phyloP scores from a whole-genome alignment of 2,797 vertebrate species.

The Cichlasoma orientale region DNA sequence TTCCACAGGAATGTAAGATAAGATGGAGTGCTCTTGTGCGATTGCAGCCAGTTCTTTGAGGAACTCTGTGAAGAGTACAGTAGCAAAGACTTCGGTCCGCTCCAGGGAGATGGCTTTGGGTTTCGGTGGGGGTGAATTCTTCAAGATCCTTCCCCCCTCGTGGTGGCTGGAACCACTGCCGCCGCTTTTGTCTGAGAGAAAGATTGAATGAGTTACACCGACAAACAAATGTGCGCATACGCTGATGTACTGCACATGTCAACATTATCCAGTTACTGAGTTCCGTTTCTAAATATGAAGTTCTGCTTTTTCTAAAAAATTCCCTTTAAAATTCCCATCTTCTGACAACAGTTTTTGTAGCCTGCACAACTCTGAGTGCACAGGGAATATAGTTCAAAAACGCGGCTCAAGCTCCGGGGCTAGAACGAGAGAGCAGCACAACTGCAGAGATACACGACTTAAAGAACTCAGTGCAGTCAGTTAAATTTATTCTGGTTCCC shows the following conservation, averaged over 20 bases:
- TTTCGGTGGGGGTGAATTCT: constrained; percentile 77
- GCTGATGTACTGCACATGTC: background rate
- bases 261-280: constrained; percentile 1
- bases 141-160: constrained; percentile 69
- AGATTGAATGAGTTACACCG: background rate
- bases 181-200: constrained; percentile 71
- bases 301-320: constrained; percentile 6
- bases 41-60: constrained; percentile 97
- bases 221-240: background rate
- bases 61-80: constrained; percentile 95
- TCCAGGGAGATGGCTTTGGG: constrained; percentile 82
- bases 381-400: constrained; percentile 31
- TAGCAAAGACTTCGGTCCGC: constrained; percentile 89
- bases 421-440: constrained; percentile 1
- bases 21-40: constrained; percentile 95
- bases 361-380: constrained; percentile 25
- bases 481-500: constrained; percentile 36
- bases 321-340: constrained; percentile 32
- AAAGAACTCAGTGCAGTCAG: constrained; percentile 37
- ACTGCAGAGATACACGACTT: constrained; percentile 12
- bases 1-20: constrained; percentile 87
- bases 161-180: constrained; percentile 65
- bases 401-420: constrained; percentile 15
- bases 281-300: constrained; percentile 17
- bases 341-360: constrained; percentile 4